A percentile compares a stretch with the other conserved stretches of the same genome.
These are phyloP conservation scores for Hippocampus abdominalis DNA, from an alignment of 2,113 vertebrate genomes.

Conservation along the genomic window DNA sequence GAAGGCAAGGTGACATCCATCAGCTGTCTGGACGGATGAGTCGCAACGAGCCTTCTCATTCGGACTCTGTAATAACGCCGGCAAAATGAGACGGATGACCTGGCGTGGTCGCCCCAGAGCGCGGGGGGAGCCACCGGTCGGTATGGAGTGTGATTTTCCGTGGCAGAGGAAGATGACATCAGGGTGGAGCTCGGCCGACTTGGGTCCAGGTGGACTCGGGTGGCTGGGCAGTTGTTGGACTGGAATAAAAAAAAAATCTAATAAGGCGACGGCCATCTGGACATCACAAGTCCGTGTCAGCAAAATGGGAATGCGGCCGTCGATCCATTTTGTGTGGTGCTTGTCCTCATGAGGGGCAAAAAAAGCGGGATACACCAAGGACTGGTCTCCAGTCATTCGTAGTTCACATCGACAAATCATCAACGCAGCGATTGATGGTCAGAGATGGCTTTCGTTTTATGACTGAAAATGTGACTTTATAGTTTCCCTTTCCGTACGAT, in stretches of 20 bases:
- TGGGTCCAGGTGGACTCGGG: conserved; percentile 24
- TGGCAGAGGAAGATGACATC: neutral
- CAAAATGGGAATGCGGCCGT: conserved; percentile 31
- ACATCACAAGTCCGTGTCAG: conserved; percentile 35
- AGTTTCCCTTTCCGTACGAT: neutral
- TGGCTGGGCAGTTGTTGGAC: conserved; percentile 34
- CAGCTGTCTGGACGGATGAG: conserved; percentile 58
- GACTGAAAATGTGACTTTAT: too few relatives aligned
- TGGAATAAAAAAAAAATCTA: conserved; percentile 53
- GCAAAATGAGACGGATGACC: conserved; percentile 67
- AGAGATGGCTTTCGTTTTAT: too few relatives aligned
- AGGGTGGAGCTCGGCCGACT: neutral
- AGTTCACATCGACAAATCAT: neutral
- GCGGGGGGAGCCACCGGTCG: conserved; percentile 27
- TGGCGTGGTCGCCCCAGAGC: conserved; percentile 35
- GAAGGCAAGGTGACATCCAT: conserved; percentile 66
- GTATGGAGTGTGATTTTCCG: neutral
- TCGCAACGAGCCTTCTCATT: conserved; percentile 66
- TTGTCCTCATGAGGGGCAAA: neutral
- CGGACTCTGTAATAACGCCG: conserved; percentile 68
- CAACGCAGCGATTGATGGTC: too few relatives aligned
- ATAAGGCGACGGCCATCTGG: conserved; percentile 61
- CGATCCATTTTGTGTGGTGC: neutral
- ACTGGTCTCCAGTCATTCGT: neutral
- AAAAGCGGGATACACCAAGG: neutral